Base-by-base conservation (phyloP, 1,140 invertebrate species). In the Eriosoma lanigerum region DNA sequence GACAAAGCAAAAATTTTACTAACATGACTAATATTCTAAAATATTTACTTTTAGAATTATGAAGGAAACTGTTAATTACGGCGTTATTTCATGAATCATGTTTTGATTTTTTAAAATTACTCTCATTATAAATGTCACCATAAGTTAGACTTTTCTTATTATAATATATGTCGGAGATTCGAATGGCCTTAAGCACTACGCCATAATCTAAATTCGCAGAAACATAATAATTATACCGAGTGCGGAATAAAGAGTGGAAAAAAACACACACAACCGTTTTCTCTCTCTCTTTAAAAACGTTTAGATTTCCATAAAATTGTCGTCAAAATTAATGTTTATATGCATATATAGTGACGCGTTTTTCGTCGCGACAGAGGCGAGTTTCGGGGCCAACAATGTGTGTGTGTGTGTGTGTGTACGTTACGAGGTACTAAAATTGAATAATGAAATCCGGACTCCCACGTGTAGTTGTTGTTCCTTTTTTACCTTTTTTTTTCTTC, bases 301-400 rank as follows among this genome's bases (percentile, higher is more conserved):
- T 38, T 38, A 38, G n/a, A 75, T 75, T 75, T 75, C 72, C 72
- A 75, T 75, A 75, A 75, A 75, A 75, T 38, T 56, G 52, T 75
- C 72, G 72, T 75, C 52, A 44, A 75, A 75, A 75, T 75, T 75
- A 58, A 75, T 75, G 72, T 75, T 73, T 72, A 8, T 38, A 75
- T 75, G 72, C 58, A 54, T 72, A 8, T 38, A 73, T 52, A 54
- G 52, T 54, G n/a, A 68, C 38, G 64, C 64, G 64, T 38, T 66
- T 3, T 10, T 1, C n/a, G 17, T 29, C 60, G 15, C 26, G 19
- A 38, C 32, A 38, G 26, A 32, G 19, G 6, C 60, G 29, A 32
- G 15, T 62, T 68, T 46, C 62, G 29, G 62, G 64, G 64, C 15
- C 13, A 5, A 24, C 38, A 21, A 48, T 68, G 19, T 44, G 56